Evolutionary conservation across 2,888 invertebrate species (phyloP), one percentile per base, ranked within the genome.

Genomic region (Mythimna vitellina): DNA sequence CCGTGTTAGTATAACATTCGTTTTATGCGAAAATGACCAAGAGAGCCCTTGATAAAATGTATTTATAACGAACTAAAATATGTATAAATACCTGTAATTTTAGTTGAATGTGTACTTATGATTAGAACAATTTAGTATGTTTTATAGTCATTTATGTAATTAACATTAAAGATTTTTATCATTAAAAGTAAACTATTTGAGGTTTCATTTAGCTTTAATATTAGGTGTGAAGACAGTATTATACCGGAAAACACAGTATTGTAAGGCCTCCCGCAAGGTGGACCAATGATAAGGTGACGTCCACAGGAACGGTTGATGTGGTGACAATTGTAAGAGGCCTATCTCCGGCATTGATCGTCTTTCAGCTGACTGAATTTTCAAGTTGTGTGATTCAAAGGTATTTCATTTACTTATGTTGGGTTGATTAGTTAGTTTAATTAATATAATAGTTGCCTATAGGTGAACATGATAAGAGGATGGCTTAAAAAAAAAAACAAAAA

Each of bases 81-180:
- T n/a, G 4, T 14, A 25, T 46, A 53, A 35, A 17, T 49, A 70
- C 14, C 14, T 62, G 17, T 73, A 60, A 10, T n/a, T 38, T 56
- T 32, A 60, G 38, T 62, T 32, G 8, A 49, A 58, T 53, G n/a
- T 68, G 20, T 68, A n/a, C n/a, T n/a, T n/a, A 71, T 49, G 22
- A 58, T 62, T 70, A 61, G n/a, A 25, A 29, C 49, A 60, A 70
- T 66, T 80, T 81, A 75, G 56, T 73, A 78, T 81, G 56, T 72
- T 70, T 70, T 74, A 54, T 77, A 83, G 83, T 85, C 80, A 82
- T 76, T 69, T 72, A 69, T 77, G 73, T 76, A 73, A 70, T 74
- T 66, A 73, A 54, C 8, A 70, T 60, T 82, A 78, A 60, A 73
- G 54, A 58, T 58, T 65, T 73, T 42, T 57, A 57, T 65, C 8